Evolutionary conservation across 2,888 invertebrate species (phyloP), one percentile per base, ranked within the genome.

Genomic region (Idaea biselata): DNA sequence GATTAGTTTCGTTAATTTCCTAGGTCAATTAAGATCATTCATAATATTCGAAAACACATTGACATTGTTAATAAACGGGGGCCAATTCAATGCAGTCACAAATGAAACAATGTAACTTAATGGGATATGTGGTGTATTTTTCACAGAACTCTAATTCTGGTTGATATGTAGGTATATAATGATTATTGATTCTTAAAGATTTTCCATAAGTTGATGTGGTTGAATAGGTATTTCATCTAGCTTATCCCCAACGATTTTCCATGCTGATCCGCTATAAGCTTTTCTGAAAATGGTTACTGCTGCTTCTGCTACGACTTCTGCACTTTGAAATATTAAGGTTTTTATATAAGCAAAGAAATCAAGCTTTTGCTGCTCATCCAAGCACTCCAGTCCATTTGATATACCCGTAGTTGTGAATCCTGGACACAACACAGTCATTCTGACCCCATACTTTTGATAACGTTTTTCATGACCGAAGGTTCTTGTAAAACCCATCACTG

Each of bases 401-500:
- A 44, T 14, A 11, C 44, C 44, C 44, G 44, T 44, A 44, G 44
- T 77, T 0, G 93, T 93, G 53, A 88, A 81, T 14, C 93, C 93
- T 1, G 93, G 93, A 68, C 93, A 93, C 55, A 93, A 73, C 0
- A 84, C 87, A 55, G 93, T 74, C 25, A 93, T 84, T 60, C 90
- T 84, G 0, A 94, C 91, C 1, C 90, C 88, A 4, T 86, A 88
- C 60, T 82, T 80, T 3, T 83, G 79, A 64, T 77, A 88, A 64
- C 92, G 90, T 59, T 78, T 78, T 68, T 74, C 75, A 71, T 87
- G 74, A 62, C 93, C 79, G 77, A 91, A 65, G 0, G 90, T 87
- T 61, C 84, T 84, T 32, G 88, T 86, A 61, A 93, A 81, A 6
- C 93, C 93, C 33, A 91, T 74, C 1, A 94, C 88, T 17, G 90